Conservation (phyloP, 2,888 invertebrate species). For the Cabera pusaria region DNA sequence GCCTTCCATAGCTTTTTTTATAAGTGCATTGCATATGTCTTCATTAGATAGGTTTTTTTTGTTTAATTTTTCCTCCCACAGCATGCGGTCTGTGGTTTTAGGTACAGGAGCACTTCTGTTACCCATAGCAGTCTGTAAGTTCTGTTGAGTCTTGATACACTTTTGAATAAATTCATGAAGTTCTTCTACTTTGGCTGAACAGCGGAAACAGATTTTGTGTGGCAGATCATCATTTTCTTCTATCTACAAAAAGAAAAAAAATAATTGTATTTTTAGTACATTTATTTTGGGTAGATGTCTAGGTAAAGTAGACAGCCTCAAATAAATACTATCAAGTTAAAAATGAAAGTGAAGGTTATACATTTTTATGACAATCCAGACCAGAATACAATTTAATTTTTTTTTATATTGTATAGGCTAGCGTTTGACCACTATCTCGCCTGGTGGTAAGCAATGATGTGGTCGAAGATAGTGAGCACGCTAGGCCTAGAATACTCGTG, state of each 20-base stretch:
- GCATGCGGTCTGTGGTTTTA: conserved; percentile 57
- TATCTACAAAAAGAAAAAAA: conserved; percentile 70
- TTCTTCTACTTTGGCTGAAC: conserved; percentile 78
- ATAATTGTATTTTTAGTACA: too few relatives aligned
- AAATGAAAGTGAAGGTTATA: too few relatives aligned
- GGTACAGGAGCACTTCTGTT: conserved; percentile 42
- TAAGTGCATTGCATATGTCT: conserved; percentile 73
- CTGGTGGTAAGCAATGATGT: too few relatives aligned
- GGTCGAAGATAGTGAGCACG: too few relatives aligned
- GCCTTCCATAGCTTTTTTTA: conserved; percentile 74
- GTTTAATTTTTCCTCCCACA: conserved; percentile 71
- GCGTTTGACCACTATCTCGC: too few relatives aligned
- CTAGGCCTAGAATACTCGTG: too few relatives aligned
- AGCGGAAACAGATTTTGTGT: conserved; percentile 79
- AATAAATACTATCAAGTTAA: too few relatives aligned
- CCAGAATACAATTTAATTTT: too few relatives aligned
- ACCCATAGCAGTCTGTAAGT: conserved; percentile 52
- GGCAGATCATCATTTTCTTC: conserved; percentile 75
- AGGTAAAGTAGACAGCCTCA: too few relatives aligned
- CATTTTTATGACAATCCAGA: too few relatives aligned
- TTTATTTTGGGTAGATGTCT: too few relatives aligned
- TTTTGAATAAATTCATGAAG: conserved; percentile 73
- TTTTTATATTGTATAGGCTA: too few relatives aligned
- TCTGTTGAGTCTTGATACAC: conserved; percentile 71
- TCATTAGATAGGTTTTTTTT: conserved; percentile 73